These are phyloP conservation scores for Anagyrus pseudococci DNA, from an alignment of 2,888 invertebrate genomes.

Conservation along the genomic window DNA sequence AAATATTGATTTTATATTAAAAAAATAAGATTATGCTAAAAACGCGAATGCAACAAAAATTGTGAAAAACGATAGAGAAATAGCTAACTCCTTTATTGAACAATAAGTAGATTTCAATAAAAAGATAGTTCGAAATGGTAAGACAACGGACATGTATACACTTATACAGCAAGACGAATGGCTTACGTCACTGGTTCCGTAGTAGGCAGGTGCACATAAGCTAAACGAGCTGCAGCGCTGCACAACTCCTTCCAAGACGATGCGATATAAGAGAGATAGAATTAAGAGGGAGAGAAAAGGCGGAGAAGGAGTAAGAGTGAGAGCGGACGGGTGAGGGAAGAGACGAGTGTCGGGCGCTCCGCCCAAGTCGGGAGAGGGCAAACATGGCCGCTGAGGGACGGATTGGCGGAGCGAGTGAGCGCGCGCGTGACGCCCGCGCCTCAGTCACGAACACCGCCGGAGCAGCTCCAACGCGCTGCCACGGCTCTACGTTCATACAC, in stretches of 20 bases:
- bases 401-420: constrained; percentile 66
- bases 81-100: too few relatives aligned
- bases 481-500: constrained; percentile 7
- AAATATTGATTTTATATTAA: too few relatives aligned
- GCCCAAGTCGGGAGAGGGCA: constrained; percentile 67
- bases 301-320: constrained; percentile 5
- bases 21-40: too few relatives aligned
- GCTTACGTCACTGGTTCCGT: constrained; percentile 48
- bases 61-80: too few relatives aligned
- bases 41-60: too few relatives aligned
- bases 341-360: constrained; percentile 62
- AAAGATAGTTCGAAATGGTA: too few relatives aligned
- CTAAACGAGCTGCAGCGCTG: not conserved
- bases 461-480: constrained; percentile 56
- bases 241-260: not conserved
- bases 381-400: constrained; percentile 70
- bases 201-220: constrained; percentile 34
- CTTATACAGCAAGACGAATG: not conserved
- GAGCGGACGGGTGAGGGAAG: constrained; percentile 43
- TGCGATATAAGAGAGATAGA: too few relatives aligned
- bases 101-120: too few relatives aligned
- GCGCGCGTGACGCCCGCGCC: constrained; percentile 58
- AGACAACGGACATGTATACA: not conserved
- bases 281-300: constrained; percentile 26
- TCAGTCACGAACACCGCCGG: too few relatives aligned